Evolutionary conservation across 2,797 vertebrate species (phyloP), one percentile per base, ranked within the genome.

Genomic region (Gallirallus australis): DNA sequence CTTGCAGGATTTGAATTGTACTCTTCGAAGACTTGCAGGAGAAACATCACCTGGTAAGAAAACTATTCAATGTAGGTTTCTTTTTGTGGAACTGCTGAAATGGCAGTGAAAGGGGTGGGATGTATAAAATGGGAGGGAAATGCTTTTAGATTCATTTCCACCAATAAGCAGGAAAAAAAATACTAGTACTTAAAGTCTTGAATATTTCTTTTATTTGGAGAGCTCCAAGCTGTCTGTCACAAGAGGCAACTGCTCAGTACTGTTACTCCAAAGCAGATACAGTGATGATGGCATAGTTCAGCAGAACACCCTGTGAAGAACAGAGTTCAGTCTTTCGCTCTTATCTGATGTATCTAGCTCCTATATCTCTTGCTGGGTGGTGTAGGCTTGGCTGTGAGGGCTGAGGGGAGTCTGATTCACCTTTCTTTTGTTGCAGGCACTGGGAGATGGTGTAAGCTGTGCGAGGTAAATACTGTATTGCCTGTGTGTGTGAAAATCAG

Each of bases 251-350:
- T 31, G 39, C 28, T 73, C 48, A 9, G 14, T 50, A 1, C 17
- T n/a, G 0, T n/a, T 35, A 4, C 9, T 48, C 7, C 39, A 70
- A 8, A 52, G 86, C 94, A 90, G 96, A 97, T 97, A 95, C 96
- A 70, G 2, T 98, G 98, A 98, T 98, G 97, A 96, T 47, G 71
- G 90, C 97, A 98, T 98, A 98, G 98, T 98, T 98, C 98, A 98
- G 83, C 97, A 96, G 97, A 98, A 47, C 17, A 12, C 40, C 4
- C 50, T 66, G 28, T 97, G 97, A 96, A 16, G 97, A 98, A 25
- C 11, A 52, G 24, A 20, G 27, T 37, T 82, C 1, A 73, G 53
- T 86, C 48, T 31, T 96, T 94, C 80, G 90, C 94, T 84, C 90
- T 84, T 97, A 82, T 97, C 97, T 98, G 97, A 98, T 93, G 96